phyloP scores from a whole-genome alignment of 2,888 invertebrate genomes.

The Entomobrya proxima region DNA sequence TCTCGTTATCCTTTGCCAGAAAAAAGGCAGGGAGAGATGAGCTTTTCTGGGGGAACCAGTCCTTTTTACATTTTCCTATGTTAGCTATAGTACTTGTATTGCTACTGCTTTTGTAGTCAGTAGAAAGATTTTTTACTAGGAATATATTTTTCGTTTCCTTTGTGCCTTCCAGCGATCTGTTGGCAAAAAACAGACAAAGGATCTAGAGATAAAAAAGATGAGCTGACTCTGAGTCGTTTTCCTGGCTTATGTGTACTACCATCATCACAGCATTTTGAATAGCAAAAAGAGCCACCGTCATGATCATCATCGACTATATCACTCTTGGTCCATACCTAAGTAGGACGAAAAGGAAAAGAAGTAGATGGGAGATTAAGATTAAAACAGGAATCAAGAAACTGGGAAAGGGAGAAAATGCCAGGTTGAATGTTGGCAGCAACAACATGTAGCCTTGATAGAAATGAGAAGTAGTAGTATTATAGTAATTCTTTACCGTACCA shows the following conservation, averaged over 20 bases:
- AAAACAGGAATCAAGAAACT: conserved; percentile 45
- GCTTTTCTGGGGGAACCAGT: conserved; percentile 18
- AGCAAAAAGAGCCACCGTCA: conserved; percentile 22
- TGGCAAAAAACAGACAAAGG: conserved; percentile 64
- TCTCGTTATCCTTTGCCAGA: background rate
- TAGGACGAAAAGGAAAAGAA: background rate
- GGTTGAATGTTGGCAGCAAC: conserved; percentile 50
- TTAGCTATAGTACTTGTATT: background rate
- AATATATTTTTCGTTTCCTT: conserved; percentile 49
- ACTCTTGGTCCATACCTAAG: background rate
- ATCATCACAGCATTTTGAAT: background rate
- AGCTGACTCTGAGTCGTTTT: conserved; percentile 62
- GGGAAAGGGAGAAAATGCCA: conserved; percentile 30
- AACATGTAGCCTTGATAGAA: background rate
- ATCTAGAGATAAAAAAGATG: conserved; percentile 61
- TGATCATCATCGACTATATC: background rate
- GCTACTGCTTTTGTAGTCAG: background rate
- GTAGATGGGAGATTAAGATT: conserved; percentile 58
- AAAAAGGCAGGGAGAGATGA: conserved; percentile 44
- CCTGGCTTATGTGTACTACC: conserved; percentile 33
- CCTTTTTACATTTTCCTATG: conserved; percentile 5
- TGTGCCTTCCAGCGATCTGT: conserved; percentile 58
- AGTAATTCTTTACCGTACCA: background rate
- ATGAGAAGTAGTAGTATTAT: background rate
- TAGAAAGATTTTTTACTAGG: background rate